Conservation (phyloP, 2,113 vertebrate species). For the Brienomyrus brachyistius region DNA sequence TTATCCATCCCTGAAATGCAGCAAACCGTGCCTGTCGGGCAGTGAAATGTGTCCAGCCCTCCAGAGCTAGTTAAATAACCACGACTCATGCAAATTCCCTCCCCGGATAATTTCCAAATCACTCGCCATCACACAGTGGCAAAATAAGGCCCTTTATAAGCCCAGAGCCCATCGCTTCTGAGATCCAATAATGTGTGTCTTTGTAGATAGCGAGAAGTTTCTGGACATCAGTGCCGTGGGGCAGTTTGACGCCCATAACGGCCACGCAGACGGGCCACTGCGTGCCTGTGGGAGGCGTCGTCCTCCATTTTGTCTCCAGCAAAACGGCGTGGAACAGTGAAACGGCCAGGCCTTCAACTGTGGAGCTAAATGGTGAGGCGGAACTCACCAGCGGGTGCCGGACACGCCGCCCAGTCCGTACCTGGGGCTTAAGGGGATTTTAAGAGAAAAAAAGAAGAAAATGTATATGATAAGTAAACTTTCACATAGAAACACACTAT, state of each 20-base stretch:
- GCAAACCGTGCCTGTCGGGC: neutral
- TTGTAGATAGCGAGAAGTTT: constrained; percentile 4
- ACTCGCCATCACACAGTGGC: neutral
- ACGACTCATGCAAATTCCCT: neutral
- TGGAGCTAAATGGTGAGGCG: neutral
- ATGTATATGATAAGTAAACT: neutral
- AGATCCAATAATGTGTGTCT: constrained; percentile 5
- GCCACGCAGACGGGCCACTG: neutral
- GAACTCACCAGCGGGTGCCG: neutral
- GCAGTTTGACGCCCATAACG: neutral
- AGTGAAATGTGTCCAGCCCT: neutral
- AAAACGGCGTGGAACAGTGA: neutral
- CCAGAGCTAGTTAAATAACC: neutral
- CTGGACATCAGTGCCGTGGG: neutral
- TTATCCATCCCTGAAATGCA: neutral
- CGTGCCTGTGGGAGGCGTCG: neutral
- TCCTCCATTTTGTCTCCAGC: neutral
- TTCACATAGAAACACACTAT: neutral
- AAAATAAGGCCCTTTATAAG: neutral
- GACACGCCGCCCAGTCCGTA: neutral
- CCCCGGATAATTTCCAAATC: neutral
- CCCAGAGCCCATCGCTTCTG: neutral
- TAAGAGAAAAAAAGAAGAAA: neutral
- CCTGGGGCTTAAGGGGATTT: neutral
- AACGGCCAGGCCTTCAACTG: neutral